Evolutionary conservation across 2,113 vertebrate genomes (phyloP), one percentile per base, ranked within the genome.

Genomic region (Xenotilapia leptura): DNA sequence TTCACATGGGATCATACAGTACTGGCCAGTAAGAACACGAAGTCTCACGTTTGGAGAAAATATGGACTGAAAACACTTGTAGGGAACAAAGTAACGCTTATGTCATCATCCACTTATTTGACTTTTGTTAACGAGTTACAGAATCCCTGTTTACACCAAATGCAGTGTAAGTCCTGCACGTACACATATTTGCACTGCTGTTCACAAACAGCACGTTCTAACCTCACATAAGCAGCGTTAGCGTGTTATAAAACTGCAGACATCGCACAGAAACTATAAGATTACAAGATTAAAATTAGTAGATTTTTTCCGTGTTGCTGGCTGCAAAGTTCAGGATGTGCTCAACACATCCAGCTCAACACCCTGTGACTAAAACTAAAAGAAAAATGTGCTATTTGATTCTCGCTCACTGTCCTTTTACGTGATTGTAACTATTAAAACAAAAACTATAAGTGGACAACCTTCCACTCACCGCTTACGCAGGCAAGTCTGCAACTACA

Each of bases 291-390:
- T 95, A 94, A 95, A 96, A 93, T 96, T 89, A 96, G 49, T 83
- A 73, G 84, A 89, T 88, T 89, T 65, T 21, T 82, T 51, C 79
- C 42, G 40, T 56, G 47, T 60, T 93, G 89, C 91, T 87, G 60
- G 70, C 40, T 68, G 81, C 7, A 21, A 89, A 70, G 58, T 82
- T 87, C 51, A 60, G 94, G 95, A 95, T 92, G 85, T 91, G 96
- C 82, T 96, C 96, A 96, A 95, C 96, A 96, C 91, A 94, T 92
- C 94, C 92, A 7, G 12, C 62, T 83, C 21, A 55, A 82, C 88
- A 89, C 40, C 90, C 85, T 75, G 62, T 75, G 68, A 83, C 75
- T 56, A 75, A 40, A 80, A 82, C 79, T 8, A 68, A 88, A 75
- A 19, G 1, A 54, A 2, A 77, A 13, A 83, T 36, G 8, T 26